phyloP scores from a whole-genome alignment of 2,113 vertebrate genomes.

The Albula goreensis region DNA sequence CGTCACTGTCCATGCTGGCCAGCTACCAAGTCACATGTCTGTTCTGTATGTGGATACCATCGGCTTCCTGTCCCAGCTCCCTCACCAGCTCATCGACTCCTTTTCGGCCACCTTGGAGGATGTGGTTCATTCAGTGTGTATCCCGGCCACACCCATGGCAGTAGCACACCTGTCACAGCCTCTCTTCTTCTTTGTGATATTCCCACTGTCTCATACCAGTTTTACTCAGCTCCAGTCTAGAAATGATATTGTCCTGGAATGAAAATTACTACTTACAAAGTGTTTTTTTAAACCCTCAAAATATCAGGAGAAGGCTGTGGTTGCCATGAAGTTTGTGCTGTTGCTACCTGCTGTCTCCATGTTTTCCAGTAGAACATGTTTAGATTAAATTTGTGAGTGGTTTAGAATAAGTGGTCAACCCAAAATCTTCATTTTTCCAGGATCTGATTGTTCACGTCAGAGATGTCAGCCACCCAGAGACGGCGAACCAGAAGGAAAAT shows the following conservation, averaged over 20 bases:
- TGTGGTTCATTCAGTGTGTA: slow-evolving; percentile 81
- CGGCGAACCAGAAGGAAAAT: slow-evolving; percentile 79
- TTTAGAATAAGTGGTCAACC: neutral
- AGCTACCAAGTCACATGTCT: slow-evolving; percentile 74
- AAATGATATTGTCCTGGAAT: too few species aligned
- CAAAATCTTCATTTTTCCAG: slow-evolving; percentile 53
- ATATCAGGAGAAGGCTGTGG: neutral
- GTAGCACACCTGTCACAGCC: too few species aligned
- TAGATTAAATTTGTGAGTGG: neutral
- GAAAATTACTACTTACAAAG: too few species aligned
- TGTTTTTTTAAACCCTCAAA: neutral
- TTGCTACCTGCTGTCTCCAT: neutral
- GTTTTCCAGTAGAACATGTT: neutral
- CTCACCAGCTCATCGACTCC: slow-evolving; percentile 85
- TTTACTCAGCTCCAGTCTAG: too few species aligned
- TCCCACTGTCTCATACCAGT: too few species aligned
- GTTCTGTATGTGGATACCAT: slow-evolving; percentile 91
- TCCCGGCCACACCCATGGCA: neutral
- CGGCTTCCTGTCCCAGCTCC: slow-evolving; percentile 92
- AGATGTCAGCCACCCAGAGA: slow-evolving; percentile 89
- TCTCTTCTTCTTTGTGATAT: too few species aligned
- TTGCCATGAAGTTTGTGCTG: neutral
- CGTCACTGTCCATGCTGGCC: slow-evolving; percentile 83
- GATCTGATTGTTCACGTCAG: slow-evolving; percentile 89
- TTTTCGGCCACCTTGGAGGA: slow-evolving; percentile 92